Conservation (phyloP, 2,797 vertebrate species). For the Tragelaphus eurycerus region DNA sequence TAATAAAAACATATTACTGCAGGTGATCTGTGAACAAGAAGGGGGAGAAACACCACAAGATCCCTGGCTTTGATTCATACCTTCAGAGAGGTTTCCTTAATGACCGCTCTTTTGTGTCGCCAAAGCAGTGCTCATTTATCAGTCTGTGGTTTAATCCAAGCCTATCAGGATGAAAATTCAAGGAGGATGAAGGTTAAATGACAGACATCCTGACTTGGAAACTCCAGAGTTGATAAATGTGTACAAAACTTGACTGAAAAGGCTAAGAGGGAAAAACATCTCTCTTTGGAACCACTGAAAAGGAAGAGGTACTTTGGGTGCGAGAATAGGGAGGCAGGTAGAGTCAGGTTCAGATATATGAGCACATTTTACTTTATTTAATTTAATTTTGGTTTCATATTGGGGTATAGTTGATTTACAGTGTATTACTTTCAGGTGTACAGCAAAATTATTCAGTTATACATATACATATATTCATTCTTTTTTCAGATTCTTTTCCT, state of each 20-base stretch:
- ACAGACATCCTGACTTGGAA: conserved; percentile 60
- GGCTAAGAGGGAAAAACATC: background rate
- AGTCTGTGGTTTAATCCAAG: conserved; percentile 76
- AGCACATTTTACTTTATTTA: conserved; percentile 54
- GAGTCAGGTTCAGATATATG: conserved; percentile 13
- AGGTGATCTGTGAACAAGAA: conserved; percentile 26
- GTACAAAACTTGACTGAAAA: conserved; percentile 68
- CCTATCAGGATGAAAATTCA: conserved; percentile 76
- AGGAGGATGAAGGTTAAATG: conserved; percentile 79
- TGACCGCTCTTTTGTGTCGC: conserved; percentile 70
- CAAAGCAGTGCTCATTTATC: conserved; percentile 72
- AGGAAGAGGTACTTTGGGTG: background rate
- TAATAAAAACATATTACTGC: conserved; percentile 53
- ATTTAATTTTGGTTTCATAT: background rate
- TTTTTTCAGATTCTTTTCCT: background rate
- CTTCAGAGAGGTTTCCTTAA: conserved; percentile 74
- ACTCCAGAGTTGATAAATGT: conserved; percentile 57
- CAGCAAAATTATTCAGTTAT: background rate
- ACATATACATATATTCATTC: background rate
- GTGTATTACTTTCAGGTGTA: background rate
- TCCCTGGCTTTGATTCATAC: conserved; percentile 73
- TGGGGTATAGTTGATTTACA: background rate
- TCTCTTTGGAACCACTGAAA: conserved; percentile 55
- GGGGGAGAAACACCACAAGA: conserved; percentile 36
- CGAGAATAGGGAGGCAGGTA: background rate